Conservation (phyloP, 64 coral and sea anemone genomes). For the Actinia tenebrosa region DNA sequence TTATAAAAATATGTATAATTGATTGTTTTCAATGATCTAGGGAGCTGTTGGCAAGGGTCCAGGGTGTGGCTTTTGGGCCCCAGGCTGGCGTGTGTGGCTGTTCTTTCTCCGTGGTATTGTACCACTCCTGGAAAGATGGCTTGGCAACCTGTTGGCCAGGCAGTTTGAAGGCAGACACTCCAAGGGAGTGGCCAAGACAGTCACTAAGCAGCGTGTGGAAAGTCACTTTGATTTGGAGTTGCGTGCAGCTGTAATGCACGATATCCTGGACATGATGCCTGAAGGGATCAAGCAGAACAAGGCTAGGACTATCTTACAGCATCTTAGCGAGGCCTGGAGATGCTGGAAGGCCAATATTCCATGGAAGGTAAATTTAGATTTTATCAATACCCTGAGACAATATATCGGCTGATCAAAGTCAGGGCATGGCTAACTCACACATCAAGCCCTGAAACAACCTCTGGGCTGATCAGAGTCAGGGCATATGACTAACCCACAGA, state of each 20-base stretch:
- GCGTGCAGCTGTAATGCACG: conserved; percentile 95
- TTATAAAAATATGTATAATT: no score
- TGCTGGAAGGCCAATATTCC: conserved; percentile 99
- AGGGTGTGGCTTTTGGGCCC: conserved; percentile 97
- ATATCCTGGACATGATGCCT: conserved; percentile 98
- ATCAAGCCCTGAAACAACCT: no score
- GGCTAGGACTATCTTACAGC: conserved; percentile 84
- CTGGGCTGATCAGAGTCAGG: no score
- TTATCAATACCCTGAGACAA: no score
- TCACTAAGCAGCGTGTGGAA: conserved; percentile 94
- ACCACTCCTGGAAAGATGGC: conserved; percentile 88
- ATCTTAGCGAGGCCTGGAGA: conserved; percentile 96
- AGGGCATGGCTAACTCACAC: no score
- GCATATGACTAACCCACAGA: no score
- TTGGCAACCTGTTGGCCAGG: conserved; percentile 88
- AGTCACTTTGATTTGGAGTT: conserved; percentile 97
- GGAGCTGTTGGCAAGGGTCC: conserved; percentile 95
- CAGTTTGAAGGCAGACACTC: conserved; percentile 98
- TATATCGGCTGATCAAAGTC: no score
- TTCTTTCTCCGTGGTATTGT: conserved; percentile 95
- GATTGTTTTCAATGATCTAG: conserved; percentile 10
- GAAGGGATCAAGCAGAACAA: conserved; percentile 99
- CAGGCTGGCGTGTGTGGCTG: conserved; percentile 94
- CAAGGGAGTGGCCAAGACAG: conserved; percentile 95
- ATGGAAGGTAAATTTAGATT: conserved; percentile 72